Base-by-base conservation (phyloP, 2,888 invertebrate genomes). In the Stenichneumon culpator region DNA sequence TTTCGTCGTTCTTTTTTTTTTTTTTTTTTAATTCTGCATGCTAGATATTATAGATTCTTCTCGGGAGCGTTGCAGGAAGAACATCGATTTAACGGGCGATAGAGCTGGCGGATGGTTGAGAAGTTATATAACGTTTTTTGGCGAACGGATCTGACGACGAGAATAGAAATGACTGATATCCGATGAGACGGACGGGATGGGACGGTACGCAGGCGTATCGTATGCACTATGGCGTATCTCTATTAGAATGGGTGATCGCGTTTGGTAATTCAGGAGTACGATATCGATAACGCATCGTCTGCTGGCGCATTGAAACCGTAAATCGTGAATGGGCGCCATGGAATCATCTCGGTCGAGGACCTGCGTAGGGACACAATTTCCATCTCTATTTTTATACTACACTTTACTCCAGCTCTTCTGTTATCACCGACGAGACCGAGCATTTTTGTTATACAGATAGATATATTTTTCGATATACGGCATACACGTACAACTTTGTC, bases 1-100 rank as follows among this genome's bases (percentile, higher is more conserved):
- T 77, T 52, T 25, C 39, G 63, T 67, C 67, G 32, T 82, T 85
- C 82, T 82, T 79, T 85, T 73, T 74, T 81, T 82, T 79, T 85
- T 73, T 74, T 81, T 60, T 22, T 22, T 60, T 32, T 72, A 63
- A 9, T 47, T 47, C 14, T 47, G 1, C 44, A 16, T 47, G 14
- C 14, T 4, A 3, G 14, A 47, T 16, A 16, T 47, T 16, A 47
- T 16, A 14, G 44, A 47, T 47, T 14, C 4, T 47, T 16, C 14
- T 44, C 63, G 28, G 57, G 11, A n/a, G 63, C 19, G 57, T 67
- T 75, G 67, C 25, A 19, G 68, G n/a, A 65, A 32, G 52, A 54
- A 73, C 28, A 81, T 82, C 74, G 65, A 74, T 84, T 82, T 70
- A 14, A 65, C 57, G 54, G 63, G 50, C 70, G 78, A 74, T 68